A percentile compares a stretch with the other conserved stretches of the same genome.
These are phyloP conservation scores for Mustelus asterias DNA, from an alignment of 2,113 vertebrate genomes.

Conservation along the genomic window DNA sequence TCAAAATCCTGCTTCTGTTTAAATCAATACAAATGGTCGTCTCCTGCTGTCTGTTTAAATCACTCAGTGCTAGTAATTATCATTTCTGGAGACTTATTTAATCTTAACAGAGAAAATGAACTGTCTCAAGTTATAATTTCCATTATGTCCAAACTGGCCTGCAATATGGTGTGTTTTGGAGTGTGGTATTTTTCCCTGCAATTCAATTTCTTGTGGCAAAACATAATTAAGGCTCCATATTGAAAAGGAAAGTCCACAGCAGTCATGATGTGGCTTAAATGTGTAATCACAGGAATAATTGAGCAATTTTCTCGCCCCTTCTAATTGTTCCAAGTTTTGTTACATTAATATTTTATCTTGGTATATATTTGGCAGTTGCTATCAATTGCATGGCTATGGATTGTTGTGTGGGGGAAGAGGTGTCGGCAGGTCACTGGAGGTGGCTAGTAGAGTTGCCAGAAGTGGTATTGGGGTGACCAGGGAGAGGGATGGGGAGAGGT, in stretches of 20 bases:
- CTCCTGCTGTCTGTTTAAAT: conserved; percentile 16
- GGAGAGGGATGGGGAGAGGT: too few species aligned
- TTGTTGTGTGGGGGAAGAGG: too few species aligned
- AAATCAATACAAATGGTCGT: conserved; percentile 10
- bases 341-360: not conserved
- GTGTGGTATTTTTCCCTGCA: not conserved
- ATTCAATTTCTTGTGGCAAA: not conserved
- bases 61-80: not conserved
- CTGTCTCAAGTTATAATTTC: not conserved
- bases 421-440: too few species aligned
- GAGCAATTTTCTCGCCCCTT: not conserved
- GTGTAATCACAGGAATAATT: not conserved
- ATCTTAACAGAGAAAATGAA: not conserved
- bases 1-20: not conserved
- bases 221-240: not conserved
- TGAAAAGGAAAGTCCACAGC: not conserved
- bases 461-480: too few species aligned
- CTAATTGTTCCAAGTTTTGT: not conserved
- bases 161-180: not conserved
- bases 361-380: too few species aligned
- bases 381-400: too few species aligned
- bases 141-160: not conserved
- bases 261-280: not conserved
- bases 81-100: not conserved
- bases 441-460: too few species aligned